Evolutionary conservation across 23 tunicate genomes (phyloP), one percentile per base, ranked within the genome.

Genomic region (Clavelina lepadiformis): DNA sequence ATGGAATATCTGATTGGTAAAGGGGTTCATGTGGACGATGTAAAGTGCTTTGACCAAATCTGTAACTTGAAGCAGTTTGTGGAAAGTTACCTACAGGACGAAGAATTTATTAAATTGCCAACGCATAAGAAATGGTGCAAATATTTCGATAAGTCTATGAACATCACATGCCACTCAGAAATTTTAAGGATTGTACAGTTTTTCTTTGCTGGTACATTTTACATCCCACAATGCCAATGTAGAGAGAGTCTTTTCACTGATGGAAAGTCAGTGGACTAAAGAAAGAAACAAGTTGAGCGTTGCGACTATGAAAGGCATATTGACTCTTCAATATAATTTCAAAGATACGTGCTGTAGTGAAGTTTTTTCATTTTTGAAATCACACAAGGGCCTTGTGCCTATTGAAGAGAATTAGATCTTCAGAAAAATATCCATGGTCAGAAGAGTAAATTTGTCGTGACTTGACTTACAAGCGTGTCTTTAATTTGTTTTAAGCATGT

Each of bases 1-100:
- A 30, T 64, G 58, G 70, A 64, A 64, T 64, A 64, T 64, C 70
- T 64, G 70, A 64, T 64, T 8, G 70, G 70, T 64, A 64, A 37
- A 64, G 58, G 58, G 58, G 70, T 64, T 5, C 35, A 11, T 26
- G 65, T 59, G 35, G 65, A 59, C 65, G 4, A 59, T 59, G 65
- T 38, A n/a, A 64, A 64, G 23, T 64, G 70, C 31, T 64, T 64
- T 64, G 58, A 64, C 31, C 70, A 64, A 64, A 64, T 37, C 26
- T 64, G 7, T 28, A 64, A 64, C 31, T 36, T 64, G 70, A 64
- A 64, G 70, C 70, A 38, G 70, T 64, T 64, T 64, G 70, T 64
- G 70, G 36, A 59, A 59, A 59, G 65, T 59, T 59, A 59, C 65
- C 35, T 59, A 28, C 19, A 59, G 19, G 65, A 59, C 58, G 21